A percentile compares a stretch with the other conserved stretches of the same genome.
phyloP scores from a whole-genome alignment of 2,888 invertebrate species.

The Therioaphis trifolii region DNA sequence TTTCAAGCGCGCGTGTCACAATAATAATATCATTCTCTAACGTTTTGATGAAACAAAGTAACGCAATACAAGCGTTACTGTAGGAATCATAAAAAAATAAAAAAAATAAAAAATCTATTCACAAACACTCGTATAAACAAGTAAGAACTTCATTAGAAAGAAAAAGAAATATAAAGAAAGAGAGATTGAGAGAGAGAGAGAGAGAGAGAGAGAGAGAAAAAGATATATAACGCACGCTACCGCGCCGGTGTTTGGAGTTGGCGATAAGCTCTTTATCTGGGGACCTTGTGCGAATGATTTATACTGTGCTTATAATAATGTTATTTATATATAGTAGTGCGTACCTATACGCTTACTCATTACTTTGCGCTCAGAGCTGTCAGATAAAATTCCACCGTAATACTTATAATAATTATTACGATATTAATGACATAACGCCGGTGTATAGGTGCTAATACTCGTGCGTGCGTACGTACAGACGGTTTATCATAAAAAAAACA shows the following conservation, averaged over 20 bases:
- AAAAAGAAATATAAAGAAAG: neutral
- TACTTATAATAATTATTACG: neutral
- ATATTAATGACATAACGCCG: neutral
- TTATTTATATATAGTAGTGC: neutral
- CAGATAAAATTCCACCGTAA: constrained; percentile 3
- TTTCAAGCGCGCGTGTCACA: too few species aligned
- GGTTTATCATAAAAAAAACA: too few species aligned
- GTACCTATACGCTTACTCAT: neutral
- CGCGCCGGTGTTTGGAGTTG: neutral
- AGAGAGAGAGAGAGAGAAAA: too few species aligned
- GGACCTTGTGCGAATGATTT: constrained; percentile 46
- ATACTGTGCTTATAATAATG: constrained; percentile 1
- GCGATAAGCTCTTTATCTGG: constrained; percentile 53
- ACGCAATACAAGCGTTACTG: too few species aligned
- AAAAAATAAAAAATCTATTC: too few species aligned
- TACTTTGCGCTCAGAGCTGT: neutral
- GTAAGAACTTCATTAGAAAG: constrained; percentile 8
- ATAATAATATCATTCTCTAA: too few species aligned
- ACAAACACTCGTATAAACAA: too few species aligned
- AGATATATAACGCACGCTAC: neutral
- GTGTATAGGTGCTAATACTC: too few species aligned
- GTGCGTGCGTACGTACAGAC: too few species aligned
- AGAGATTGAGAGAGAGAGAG: neutral
- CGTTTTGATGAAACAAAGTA: too few species aligned
- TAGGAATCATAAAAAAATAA: too few species aligned